Evolutionary conservation across 1,140 invertebrate genomes (phyloP), one percentile per base, ranked within the genome.

Genomic region (Nylanderia fulva): DNA sequence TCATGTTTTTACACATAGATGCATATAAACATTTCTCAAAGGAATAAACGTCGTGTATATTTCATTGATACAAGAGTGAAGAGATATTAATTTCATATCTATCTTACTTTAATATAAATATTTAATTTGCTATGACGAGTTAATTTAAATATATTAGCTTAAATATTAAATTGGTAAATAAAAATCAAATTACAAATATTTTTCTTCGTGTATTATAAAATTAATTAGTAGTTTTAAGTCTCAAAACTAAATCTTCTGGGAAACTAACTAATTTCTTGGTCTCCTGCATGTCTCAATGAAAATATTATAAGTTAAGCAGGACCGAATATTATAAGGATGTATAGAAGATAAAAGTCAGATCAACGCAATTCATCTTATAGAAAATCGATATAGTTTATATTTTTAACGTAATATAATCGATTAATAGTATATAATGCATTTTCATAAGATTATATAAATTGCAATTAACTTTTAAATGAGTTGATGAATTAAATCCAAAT

Each of bases 31-130:
- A 1, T 39, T n/a, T 72, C 69, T 72, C 52, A 74, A 74, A 74
- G 48, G n/a, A 33, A 15, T 39, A 39, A 74, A 36, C 11, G 29
- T 29, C 21, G 21, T 7, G 56, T 39, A 58, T 58, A 74, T 21
- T 58, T 74, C 58, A 74, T 27, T 58, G 21, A 21, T 13, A 48
- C 15, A 54, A 29, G 15, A 56, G 11, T 36, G 8, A 29, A 74
- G 52, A 58, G 52, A 74, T 56, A 36, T 74, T 74, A 74, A 74
- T 74, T 74, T 74, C 33, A 21, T 48, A 29, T 74, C 54, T 39
- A 58, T 8, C 8, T 58, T 74, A 74, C 13, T 33, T 24, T 52
- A n/a, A 33, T 15, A 33, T 15, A 74, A 74, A 74, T 74, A 74
- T 74, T 74, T 58, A 58, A 58, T 58, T 29, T 58, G 15, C 71